These are phyloP conservation scores for Caenorhabditis doughertyi DNA, from an alignment of 2,888 invertebrate species.

Conservation along the genomic window DNA sequence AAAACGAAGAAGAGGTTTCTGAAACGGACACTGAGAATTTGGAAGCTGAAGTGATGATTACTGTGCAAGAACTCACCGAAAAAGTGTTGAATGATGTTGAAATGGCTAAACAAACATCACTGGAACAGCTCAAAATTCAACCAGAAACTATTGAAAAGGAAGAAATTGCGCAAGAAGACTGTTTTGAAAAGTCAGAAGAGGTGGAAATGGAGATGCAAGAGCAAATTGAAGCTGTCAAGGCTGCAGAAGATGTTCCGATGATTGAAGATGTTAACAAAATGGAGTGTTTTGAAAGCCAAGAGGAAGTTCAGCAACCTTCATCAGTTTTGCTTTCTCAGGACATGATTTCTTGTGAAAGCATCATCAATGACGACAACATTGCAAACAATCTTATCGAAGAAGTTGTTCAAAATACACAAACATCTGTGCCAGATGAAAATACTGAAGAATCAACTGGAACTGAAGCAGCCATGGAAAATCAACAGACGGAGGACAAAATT, in stretches of 20 bases:
- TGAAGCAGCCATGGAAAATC: background rate
- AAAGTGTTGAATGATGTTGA: background rate
- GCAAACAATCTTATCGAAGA: slow-evolving; percentile 22
- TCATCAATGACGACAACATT: background rate
- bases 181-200: background rate
- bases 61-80: background rate
- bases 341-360: background rate
- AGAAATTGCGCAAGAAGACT: slow-evolving; percentile 9
- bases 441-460: background rate
- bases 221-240: too few species aligned
- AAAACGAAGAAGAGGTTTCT: background rate
- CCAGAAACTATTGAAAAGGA: background rate
- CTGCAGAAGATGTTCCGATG: too few species aligned
- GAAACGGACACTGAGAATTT: background rate
- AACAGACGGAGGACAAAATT: too few species aligned
- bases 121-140: background rate
- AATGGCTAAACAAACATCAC: background rate
- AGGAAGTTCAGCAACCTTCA: background rate
- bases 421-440: background rate
- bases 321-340: background rate
- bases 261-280: too few species aligned
- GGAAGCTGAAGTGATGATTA: background rate
- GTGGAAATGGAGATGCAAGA: background rate
- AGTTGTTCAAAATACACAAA: background rate
- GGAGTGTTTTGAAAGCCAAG: too few species aligned